Base-by-base conservation (phyloP, 2,113 vertebrate genomes). In the Electrona antarctica region DNA sequence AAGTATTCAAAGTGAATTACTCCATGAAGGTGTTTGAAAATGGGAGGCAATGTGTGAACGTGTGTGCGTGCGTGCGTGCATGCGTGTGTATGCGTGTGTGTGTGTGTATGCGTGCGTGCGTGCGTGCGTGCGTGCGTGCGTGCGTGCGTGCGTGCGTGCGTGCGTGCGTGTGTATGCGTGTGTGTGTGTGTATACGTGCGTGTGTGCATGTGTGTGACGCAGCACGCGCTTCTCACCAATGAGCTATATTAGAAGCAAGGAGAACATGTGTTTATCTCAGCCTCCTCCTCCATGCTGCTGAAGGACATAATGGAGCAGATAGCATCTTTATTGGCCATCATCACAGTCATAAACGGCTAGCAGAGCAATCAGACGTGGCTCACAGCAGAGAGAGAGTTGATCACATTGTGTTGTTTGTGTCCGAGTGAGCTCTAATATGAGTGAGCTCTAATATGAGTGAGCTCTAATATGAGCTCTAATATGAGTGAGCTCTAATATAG, bases 261-360 rank as follows among this genome's bases (percentile, higher is more conserved):
- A 2, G 49, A 59, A 28, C 55, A 28, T 75, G 21, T 64, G 57
- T 69, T 51, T 69, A 56, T 71, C n/a, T 46, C 11, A 15, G 28
- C 68, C 11, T 56, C 6, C 72, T 49, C 21, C 21, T 21, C 41
- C 13, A 7, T 6, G 21, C 5, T 57, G 21, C 33, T 48, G 8
- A 55, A 73, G 78, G 55, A 69, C 29, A 78, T 71, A 76, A 41
- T 41, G 67, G 57, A 64, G 29, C 54, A 58, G 74, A 81, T 84
- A 58, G 46, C 66, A 67, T 77, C 50, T 84, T 77, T 79, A 83
- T 76, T 78, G 71, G 58, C 56, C 52, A 47, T 60, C 60, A 33
- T 21, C 21, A 21, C 9, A 12, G 8, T 52, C 13, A 21, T 21
- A 21, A 21, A 21, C 21, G 21, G 21, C 51, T 12, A 52, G n/a